phyloP scores from a whole-genome alignment of 2,888 invertebrate genomes.

The Xanthia icteritia region DNA sequence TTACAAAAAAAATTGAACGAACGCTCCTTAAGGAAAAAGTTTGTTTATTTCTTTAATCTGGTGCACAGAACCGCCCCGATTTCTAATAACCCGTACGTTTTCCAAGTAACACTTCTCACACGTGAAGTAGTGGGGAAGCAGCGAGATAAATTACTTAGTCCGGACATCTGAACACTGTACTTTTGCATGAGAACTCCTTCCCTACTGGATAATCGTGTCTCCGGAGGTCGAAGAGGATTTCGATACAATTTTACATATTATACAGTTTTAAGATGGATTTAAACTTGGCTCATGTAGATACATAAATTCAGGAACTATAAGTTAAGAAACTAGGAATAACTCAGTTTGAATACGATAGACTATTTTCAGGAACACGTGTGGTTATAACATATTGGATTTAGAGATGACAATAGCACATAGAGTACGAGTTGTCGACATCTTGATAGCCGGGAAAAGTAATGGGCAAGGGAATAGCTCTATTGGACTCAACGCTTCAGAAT shows the following conservation, averaged over 20 bases:
- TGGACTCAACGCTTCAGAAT: conserved; percentile 21
- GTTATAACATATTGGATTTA: conserved; percentile 36
- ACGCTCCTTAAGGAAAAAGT: neutral
- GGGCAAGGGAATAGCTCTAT: conserved; percentile 30
- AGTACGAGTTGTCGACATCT: conserved; percentile 43
- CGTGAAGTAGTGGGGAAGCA: conserved; percentile 65
- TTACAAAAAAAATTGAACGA: neutral
- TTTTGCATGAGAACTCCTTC: conserved; percentile 65
- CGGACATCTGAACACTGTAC: conserved; percentile 71
- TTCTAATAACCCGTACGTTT: conserved; percentile 54
- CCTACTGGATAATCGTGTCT: conserved; percentile 62
- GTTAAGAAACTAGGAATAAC: conserved; percentile 18
- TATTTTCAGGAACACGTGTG: conserved; percentile 30
- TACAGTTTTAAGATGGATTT: conserved; percentile 55
- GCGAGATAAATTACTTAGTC: conserved; percentile 74
- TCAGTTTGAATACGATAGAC: conserved; percentile 17
- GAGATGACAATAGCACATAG: conserved; percentile 53
- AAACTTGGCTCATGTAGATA: conserved; percentile 35
- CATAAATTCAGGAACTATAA: conserved; percentile 2
- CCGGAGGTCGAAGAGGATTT: conserved; percentile 34
- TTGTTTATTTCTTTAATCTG: neutral
- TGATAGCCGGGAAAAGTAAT: conserved; percentile 46
- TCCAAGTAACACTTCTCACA: conserved; percentile 64
- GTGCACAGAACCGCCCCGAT: neutral
- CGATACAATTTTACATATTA: conserved; percentile 66